phyloP scores from a whole-genome alignment of 1,140 invertebrate genomes.

The Gonatopus flavifemur region DNA sequence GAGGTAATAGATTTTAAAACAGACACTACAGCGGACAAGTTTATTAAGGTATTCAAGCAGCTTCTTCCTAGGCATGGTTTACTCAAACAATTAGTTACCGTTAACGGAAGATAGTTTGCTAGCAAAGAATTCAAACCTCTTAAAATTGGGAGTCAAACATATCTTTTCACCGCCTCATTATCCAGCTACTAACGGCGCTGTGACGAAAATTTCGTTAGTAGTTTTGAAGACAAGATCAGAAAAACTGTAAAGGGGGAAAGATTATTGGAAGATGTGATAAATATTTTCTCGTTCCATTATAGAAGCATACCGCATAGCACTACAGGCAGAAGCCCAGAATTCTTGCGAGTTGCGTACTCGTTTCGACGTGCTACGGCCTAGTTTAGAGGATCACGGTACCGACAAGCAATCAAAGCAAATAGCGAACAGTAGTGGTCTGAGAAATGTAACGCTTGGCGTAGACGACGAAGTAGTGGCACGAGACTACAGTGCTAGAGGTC shows the following conservation, averaged over 20 bases:
- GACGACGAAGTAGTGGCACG: conserved; percentile 2
- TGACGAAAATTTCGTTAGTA: no score
- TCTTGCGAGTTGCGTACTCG: conserved; percentile 1
- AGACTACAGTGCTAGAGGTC: background rate
- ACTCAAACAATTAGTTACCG: background rate
- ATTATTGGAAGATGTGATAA: background rate
- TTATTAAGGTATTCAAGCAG: background rate
- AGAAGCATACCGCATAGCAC: conserved; percentile 11
- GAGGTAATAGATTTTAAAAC: background rate
- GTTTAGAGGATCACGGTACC: background rate
- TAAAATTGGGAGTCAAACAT: background rate
- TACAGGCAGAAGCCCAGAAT: conserved; percentile 9
- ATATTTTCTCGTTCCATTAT: background rate
- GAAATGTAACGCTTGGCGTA: background rate
- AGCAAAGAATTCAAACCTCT: background rate
- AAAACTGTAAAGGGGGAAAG: background rate
- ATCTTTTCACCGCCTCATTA: background rate
- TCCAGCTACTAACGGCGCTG: no score
- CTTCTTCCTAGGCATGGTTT: background rate
- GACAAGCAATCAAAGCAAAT: conserved; percentile 1
- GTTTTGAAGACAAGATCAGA: no score
- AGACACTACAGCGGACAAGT: background rate
- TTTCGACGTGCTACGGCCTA: conserved; percentile 9
- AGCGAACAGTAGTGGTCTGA: background rate
- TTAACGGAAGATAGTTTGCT: background rate